Evolutionary conservation across 2,113 vertebrate genomes (phyloP).

Genomic region (Crotalus helleri): DNA sequence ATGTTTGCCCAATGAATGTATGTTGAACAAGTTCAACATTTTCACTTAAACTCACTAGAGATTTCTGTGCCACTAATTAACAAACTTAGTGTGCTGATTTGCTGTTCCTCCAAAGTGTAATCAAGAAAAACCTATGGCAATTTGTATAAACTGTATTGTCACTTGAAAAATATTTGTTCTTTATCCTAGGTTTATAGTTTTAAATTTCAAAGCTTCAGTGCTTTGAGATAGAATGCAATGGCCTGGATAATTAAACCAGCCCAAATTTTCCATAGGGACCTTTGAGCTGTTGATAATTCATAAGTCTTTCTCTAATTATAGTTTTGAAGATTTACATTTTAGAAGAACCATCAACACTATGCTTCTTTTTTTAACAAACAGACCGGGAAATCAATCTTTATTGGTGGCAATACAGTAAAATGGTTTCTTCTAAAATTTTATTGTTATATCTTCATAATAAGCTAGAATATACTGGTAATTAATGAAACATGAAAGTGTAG

Average conservation of each 20-base stretch:
- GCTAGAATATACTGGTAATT: slow-evolving; percentile 7
- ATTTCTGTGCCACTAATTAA: neutral
- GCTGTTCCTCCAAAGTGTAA: neutral
- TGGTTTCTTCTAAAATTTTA: slow-evolving; percentile 8
- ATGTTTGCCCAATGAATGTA: too few relatives aligned
- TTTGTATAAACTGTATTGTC: neutral
- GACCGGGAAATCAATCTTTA: slow-evolving; percentile 8
- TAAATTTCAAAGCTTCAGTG: slow-evolving; percentile 14
- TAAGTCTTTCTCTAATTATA: slow-evolving; percentile 16
- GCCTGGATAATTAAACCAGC: slow-evolving; percentile 17
- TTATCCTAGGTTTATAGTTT: neutral
- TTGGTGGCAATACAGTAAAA: neutral
- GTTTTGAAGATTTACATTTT: slow-evolving; percentile 7
- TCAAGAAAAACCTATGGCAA: neutral
- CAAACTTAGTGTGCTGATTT: neutral
- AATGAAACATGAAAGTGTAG: slow-evolving; percentile 38
- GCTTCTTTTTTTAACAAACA: neutral
- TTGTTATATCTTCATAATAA: slow-evolving; percentile 17
- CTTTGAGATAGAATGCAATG: neutral
- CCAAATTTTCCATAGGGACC: slow-evolving; percentile 7
- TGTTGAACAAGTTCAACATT: neutral
- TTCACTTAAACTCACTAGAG: neutral
- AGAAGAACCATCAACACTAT: neutral
- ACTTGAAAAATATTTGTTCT: slow-evolving; percentile 13
- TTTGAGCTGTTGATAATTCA: slow-evolving; percentile 10